Evolutionary conservation across 92 coral and sea anemone genomes (phyloP), one percentile per base, ranked within the genome.

Genomic region (Porites evermanni): DNA sequence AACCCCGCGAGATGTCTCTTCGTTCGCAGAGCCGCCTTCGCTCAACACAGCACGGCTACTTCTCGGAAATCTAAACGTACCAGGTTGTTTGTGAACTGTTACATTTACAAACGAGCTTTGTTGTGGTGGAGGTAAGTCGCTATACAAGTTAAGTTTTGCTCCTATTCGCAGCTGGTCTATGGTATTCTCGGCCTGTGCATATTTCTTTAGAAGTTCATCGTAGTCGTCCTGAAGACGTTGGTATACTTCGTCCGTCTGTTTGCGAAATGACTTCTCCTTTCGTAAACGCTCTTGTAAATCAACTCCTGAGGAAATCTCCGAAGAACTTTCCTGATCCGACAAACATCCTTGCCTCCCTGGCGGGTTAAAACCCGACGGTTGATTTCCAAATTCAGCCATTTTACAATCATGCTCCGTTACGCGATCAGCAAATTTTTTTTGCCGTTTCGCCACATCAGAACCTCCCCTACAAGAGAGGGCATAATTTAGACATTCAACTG

Each of bases 151-250:
- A 51, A 97, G 86, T 64, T 93, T 95, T 10, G 99, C 98, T 70
- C 99, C 99, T 52, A 95, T 97, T 79, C 95, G 81, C 72, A 97
- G 91, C 81, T 95, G 95, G 88, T 97, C 99, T 23, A 97, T 97
- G 7, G 98, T 97, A 85, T 97, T 97, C 88, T 97, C 99, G 44
- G 99, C 99, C 85, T 93, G 97, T 0, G 99, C 99, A 84, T 93
- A 92, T 67, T 93, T 91, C 51, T 95, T 93, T 56, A 97, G 91
- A 12, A 97, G 87, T 61, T 97, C 92, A 81, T 95, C 98, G 92
- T 97, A 97, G 52, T 97, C 98, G 64, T 91, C 89, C 67, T 95
- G 98, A 44, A 97, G 87, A 74, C 98, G 87, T 84, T 90, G 81
- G 82, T 95, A 93, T 32, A 95, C 81, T 78, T 95, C 94, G 82